These are phyloP conservation scores for Lynx canadensis DNA, from an alignment of 2,113 vertebrate genomes.

Conservation along the genomic window DNA sequence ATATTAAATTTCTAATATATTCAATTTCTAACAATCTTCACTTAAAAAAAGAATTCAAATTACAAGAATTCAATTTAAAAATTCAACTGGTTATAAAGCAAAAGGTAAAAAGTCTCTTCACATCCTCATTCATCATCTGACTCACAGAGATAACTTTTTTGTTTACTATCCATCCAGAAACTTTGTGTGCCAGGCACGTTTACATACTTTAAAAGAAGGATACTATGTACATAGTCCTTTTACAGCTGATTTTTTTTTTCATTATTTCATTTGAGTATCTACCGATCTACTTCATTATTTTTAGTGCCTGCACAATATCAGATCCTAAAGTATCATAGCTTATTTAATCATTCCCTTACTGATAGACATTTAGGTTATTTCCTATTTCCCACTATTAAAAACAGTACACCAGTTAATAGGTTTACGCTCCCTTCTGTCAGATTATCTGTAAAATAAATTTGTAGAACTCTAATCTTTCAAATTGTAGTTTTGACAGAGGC, in stretches of 20 bases:
- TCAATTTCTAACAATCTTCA: background rate
- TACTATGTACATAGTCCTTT: background rate
- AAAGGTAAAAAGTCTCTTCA: background rate
- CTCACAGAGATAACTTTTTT: background rate
- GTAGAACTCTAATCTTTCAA: slow-evolving; percentile 29
- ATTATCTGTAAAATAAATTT: background rate
- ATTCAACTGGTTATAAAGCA: background rate
- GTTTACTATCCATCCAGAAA: background rate
- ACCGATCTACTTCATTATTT: background rate
- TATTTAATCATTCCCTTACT: background rate
- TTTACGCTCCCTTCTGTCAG: background rate
- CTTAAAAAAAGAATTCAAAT: slow-evolving; percentile 19
- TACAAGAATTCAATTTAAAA: background rate
- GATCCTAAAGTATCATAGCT: background rate
- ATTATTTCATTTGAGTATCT: background rate
- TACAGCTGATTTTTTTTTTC: background rate
- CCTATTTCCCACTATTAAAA: background rate
- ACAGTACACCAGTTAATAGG: background rate
- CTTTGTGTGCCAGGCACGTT: background rate
- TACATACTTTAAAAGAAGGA: background rate
- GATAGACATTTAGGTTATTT: background rate
- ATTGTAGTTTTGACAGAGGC: background rate
- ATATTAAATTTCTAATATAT: background rate
- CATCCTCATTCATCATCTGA: background rate
- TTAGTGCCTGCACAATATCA: background rate